Percentiles rank a stretch among this genome's conserved stretches.
Evolutionary conservation across 2,113 vertebrate species (phyloP).

Genomic region (Grantiella picta): DNA sequence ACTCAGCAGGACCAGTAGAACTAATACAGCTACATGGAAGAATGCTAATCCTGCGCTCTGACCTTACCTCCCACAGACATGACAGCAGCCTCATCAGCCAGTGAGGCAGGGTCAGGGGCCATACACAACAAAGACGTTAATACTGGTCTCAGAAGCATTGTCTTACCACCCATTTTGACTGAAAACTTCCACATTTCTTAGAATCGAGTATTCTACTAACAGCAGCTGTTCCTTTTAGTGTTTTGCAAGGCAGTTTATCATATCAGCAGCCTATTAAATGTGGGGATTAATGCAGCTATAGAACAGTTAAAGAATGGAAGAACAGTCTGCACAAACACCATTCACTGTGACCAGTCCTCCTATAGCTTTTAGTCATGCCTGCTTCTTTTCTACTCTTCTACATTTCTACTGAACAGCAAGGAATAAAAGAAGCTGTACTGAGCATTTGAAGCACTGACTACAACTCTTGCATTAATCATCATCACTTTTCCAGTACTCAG

Average conservation of each 20-base stretch:
- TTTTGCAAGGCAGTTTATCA: neutral
- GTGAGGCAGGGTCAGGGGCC: neutral
- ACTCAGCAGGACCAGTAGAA: neutral
- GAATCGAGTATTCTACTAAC: neutral
- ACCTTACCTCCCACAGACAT: neutral
- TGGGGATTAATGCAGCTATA: neutral
- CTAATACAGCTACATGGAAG: neutral
- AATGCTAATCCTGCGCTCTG: neutral
- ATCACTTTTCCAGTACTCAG: conserved; percentile 19
- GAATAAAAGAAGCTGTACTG: neutral
- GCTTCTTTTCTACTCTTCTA: neutral
- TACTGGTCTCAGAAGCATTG: neutral
- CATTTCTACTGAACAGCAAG: neutral
- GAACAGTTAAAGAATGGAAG: neutral
- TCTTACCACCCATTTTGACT: neutral
- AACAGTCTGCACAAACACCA: neutral
- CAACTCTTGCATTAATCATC: conserved; percentile 38
- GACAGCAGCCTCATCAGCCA: neutral
- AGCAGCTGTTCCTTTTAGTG: neutral
- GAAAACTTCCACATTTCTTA: neutral
- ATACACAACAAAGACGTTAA: neutral
- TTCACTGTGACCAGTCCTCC: neutral
- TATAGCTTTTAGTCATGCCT: neutral
- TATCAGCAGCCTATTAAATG: neutral
- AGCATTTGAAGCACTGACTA: conserved; percentile 12